A percentile compares a stretch with the other conserved stretches of the same genome.
Conservation (phyloP, 2,888 invertebrate species). For the Ligdia adustata region DNA sequence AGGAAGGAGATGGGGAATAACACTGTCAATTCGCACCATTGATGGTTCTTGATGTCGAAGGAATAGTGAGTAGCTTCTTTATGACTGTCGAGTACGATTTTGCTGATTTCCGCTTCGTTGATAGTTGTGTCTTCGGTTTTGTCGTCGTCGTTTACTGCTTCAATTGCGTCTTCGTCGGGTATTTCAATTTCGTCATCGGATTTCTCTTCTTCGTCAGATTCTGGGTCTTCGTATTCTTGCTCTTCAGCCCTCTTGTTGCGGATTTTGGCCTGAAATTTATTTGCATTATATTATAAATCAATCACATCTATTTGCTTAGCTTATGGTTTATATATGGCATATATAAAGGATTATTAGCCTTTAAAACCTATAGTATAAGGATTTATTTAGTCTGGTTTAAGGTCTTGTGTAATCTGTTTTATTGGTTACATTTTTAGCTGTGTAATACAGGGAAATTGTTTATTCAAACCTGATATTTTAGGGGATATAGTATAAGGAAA, state of each 20-base stretch:
- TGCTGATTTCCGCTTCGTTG: constrained; percentile 50
- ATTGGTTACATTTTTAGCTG: too few relatives aligned
- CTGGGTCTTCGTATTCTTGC: constrained; percentile 87
- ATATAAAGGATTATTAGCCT: too few relatives aligned
- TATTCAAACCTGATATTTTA: too few relatives aligned
- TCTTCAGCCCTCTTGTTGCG: constrained; percentile 84
- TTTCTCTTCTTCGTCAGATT: constrained; percentile 83
- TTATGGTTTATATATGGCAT: too few relatives aligned
- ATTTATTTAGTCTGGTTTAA: too few relatives aligned
- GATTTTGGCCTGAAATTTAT: constrained; percentile 74
- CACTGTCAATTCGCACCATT: constrained; percentile 94
- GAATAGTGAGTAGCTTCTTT: constrained; percentile 85
- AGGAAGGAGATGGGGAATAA: constrained; percentile 82
- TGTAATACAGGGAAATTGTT: too few relatives aligned
- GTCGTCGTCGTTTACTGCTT: constrained; percentile 43
- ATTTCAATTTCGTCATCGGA: constrained; percentile 75
- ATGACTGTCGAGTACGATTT: constrained; percentile 67
- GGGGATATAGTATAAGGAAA: too few relatives aligned
- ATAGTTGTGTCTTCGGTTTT: constrained; percentile 41
- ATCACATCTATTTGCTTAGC: too few relatives aligned
- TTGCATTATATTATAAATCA: too few relatives aligned
- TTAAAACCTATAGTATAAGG: too few relatives aligned
- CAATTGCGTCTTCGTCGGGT: constrained; percentile 51
- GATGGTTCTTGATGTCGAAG: constrained; percentile 89
- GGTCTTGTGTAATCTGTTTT: too few relatives aligned